These are phyloP conservation scores for Scylla paramamosain DNA, from an alignment of 1,140 invertebrate genomes.

Conservation along the genomic window DNA sequence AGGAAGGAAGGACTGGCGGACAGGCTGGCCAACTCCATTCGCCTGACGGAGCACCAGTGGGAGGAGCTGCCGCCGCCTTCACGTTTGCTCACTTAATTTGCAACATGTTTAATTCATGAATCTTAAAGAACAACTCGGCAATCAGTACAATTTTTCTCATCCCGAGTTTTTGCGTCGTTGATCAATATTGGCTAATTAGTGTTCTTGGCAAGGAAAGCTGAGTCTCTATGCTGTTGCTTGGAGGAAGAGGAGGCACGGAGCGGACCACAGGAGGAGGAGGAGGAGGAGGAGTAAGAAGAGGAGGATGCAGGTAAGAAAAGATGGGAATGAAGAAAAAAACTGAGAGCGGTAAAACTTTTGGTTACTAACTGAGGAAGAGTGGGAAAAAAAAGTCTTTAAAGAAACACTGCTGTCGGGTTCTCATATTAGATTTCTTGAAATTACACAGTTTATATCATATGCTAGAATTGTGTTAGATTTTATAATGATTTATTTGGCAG, in stretches of 20 bases:
- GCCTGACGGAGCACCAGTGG: background rate
- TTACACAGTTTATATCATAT: too few species aligned
- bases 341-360: too few species aligned
- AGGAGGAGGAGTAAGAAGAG: background rate
- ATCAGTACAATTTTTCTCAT: conserved; percentile 24
- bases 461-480: too few species aligned
- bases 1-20: background rate
- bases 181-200: conserved; percentile 24
- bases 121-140: conserved; percentile 20
- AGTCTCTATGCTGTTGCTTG: background rate
- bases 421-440: too few species aligned
- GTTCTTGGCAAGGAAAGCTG: background rate
- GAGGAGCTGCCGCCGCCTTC: background rate
- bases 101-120: conserved; percentile 24
- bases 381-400: background rate
- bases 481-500: too few species aligned
- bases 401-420: too few species aligned
- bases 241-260: background rate
- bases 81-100: conserved; percentile 8
- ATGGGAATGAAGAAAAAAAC: background rate
- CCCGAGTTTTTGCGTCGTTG: background rate
- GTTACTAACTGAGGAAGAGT: background rate
- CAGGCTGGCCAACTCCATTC: background rate
- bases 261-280: background rate
- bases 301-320: background rate